These are phyloP conservation scores for Metridium senile DNA, from an alignment of 92 coral and sea anemone species.

Conservation along the genomic window DNA sequence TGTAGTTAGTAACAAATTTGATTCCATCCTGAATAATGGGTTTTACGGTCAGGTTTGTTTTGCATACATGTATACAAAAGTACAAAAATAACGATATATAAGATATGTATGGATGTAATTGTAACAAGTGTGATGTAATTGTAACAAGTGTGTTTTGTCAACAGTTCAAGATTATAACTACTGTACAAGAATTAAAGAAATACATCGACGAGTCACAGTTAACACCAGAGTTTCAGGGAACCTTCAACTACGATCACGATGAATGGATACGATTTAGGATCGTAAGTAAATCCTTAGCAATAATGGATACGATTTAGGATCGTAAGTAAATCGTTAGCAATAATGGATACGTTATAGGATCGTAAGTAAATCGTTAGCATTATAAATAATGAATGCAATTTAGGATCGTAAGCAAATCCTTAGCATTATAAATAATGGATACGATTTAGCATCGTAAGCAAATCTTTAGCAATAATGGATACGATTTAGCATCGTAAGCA, in stretches of 20 bases:
- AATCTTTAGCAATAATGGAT: slow-evolving; percentile 50
- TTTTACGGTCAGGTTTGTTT: too few relatives aligned
- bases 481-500: slow-evolving; percentile 93
- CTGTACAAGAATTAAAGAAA: slow-evolving; percentile 82
- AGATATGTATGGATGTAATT: too few relatives aligned
- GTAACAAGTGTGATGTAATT: background rate
- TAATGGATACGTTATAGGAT: slow-evolving; percentile 91
- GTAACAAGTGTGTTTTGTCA: background rate
- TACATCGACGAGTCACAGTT: slow-evolving; percentile 82
- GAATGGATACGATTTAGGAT: slow-evolving; percentile 97
- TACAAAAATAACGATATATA: too few relatives aligned
- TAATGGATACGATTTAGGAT: slow-evolving; percentile 92
- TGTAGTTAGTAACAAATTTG: too few relatives aligned
- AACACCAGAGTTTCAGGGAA: slow-evolving; percentile 91
- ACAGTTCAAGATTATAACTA: slow-evolving; percentile 91
- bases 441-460: slow-evolving; percentile 95
- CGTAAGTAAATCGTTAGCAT: slow-evolving; percentile 57
- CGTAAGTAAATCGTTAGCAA: slow-evolving; percentile 54
- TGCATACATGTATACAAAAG: too few relatives aligned
- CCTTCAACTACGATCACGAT: slow-evolving; percentile 91
- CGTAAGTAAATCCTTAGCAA: slow-evolving; percentile 56
- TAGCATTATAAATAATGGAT: slow-evolving; percentile 72
- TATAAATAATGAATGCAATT: slow-evolving; percentile 87
- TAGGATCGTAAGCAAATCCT: slow-evolving; percentile 79
- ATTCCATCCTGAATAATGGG: too few relatives aligned